Percentiles rank a stretch among this genome's conserved stretches.
Evolutionary conservation across 2,113 vertebrate genomes (phyloP).

Genomic region (Alethe diademata): DNA sequence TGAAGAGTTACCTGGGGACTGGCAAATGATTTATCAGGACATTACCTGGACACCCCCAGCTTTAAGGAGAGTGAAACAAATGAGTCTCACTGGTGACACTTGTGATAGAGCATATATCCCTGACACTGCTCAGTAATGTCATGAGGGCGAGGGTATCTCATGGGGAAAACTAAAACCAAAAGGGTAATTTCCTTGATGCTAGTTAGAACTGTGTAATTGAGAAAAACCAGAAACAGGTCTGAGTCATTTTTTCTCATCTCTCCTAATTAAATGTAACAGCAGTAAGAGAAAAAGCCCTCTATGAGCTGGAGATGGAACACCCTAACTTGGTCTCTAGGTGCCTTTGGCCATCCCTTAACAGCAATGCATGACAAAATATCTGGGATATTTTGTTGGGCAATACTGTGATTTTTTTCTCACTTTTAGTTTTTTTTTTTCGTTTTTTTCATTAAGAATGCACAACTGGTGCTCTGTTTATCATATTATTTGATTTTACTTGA

Average conservation of each 20-base stretch:
- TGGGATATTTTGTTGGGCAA: not conserved
- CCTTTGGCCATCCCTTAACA: not conserved
- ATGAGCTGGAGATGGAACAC: not conserved
- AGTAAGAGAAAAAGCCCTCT: not conserved
- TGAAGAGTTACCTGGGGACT: not conserved
- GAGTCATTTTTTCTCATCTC: not conserved
- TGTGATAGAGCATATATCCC: not conserved
- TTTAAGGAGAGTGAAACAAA: not conserved
- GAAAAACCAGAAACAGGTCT: not conserved
- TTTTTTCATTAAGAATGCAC: not conserved
- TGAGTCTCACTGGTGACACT: not conserved
- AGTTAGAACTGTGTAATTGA: not conserved
- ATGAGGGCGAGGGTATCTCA: accelerated
- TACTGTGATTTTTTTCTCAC: not conserved
- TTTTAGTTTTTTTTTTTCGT: accelerated
- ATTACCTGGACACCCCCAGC: not conserved
- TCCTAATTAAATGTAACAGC: not conserved
- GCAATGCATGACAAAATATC: not conserved
- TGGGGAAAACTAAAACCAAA: not conserved
- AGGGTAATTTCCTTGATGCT: not conserved
- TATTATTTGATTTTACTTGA: not conserved
- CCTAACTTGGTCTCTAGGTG: not conserved
- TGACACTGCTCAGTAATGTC: accelerated
- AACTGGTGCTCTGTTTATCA: not conserved
- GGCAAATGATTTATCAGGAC: not conserved